These are phyloP conservation scores for Meloidogyne chitwoodi DNA, from an alignment of 1,140 invertebrate species.

Conservation along the genomic window DNA sequence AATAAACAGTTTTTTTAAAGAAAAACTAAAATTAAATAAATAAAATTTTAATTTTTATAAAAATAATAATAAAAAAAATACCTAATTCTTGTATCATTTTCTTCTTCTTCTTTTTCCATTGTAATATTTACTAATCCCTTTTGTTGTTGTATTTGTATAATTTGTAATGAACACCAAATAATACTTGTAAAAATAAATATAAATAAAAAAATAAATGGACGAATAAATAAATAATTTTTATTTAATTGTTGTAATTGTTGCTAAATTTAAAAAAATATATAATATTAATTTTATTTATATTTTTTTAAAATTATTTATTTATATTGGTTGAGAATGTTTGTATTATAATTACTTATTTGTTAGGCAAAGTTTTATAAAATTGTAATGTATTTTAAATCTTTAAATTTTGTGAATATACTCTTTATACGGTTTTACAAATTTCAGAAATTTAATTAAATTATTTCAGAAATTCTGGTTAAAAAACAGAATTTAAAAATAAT, in stretches of 20 bases:
- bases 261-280: neutral
- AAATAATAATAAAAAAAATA: neutral
- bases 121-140: neutral
- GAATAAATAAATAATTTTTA: neutral
- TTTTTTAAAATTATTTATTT: neutral
- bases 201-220: neutral
- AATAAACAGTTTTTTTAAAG: too few relatives aligned
- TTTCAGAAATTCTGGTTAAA: too few relatives aligned
- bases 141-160: neutral
- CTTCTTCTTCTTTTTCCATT: neutral
- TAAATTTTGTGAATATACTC: too few relatives aligned
- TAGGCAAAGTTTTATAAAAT: too few relatives aligned
- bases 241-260: neutral
- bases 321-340: too few relatives aligned
- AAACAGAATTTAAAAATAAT: too few relatives aligned
- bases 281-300: neutral
- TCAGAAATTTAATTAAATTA: too few relatives aligned
- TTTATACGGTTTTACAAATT: too few relatives aligned
- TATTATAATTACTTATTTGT: too few relatives aligned
- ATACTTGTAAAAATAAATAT: neutral
- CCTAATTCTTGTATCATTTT: neutral
- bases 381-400: too few relatives aligned
- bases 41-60: neutral
- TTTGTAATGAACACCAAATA: neutral
- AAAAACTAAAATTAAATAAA: too few relatives aligned